Base-by-base conservation (phyloP, 2,888 invertebrate genomes). In the Cheilosia urbana region DNA sequence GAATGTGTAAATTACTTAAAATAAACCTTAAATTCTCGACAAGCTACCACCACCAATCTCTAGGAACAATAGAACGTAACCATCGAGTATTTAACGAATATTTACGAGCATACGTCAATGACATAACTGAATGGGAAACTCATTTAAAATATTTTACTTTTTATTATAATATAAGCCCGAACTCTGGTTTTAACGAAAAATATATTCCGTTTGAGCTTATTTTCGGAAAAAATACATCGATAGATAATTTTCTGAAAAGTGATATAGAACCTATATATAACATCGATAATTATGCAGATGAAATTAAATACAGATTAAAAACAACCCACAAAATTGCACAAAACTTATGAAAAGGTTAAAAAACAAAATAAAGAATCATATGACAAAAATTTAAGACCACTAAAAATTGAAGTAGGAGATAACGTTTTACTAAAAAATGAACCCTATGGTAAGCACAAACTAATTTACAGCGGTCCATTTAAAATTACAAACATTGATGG, bases 41-140 rank as follows among this genome's bases (percentile, higher is more conserved):
- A 40, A 63, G 85, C 9, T 71, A 82, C 45, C 87, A 88, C 49
- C 87, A 87, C 27, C 78, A 88, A 51, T 75, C 80, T 5, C 60
- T 89, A 19, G 84, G 88, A 4, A 81, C 85, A 21, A 51, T 88
- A 21, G 87, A 88, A 87, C 69, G 87, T 15, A 87, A 87, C 24
- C 24, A 24, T 4, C 62, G 88, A 65, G 71, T 77, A 27, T 62
- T 87, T 11, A 88, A 88, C 60, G 88, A 87, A 51, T 88, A 77
- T 19, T 30, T 88, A 19, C 49, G 87, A 4, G 76, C 62, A n/a
- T 87, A 87, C 24, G 51, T 71, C 24, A 83, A 30, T 13, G 88
- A 88, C 58, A 78, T 76, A 84, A 69, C 81, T 21, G 71, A 81
- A 57, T 87, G 79, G 73, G 15, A 58, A 58, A 58, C 42, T 24